Evolutionary conservation across 2,888 invertebrate species (phyloP), one percentile per base, ranked within the genome.

Genomic region (Tetanocera ferruginea): DNA sequence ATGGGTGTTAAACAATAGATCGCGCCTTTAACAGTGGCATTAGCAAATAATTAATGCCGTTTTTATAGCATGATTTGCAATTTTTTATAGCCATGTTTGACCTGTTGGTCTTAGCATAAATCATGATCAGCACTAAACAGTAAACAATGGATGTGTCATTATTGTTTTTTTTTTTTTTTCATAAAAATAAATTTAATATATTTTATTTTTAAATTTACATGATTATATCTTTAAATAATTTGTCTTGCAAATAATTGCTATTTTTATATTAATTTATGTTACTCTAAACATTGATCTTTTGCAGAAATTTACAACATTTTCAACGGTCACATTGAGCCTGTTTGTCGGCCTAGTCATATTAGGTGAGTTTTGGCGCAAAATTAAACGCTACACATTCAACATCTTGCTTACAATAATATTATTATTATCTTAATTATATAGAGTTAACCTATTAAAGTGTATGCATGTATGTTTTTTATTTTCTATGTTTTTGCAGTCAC

Each of bases 341-440:
- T 96, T 97, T 90, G 96, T 97, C 85, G 98, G 98, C 89, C 95
- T 96, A 86, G 96, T 96, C 86, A 97, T 98, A 88, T 92, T 97
- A 91, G 95, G 97, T 97, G 91, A 94, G 95, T 91, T 14, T 11
- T 23, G 34, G 2, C n/a, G 19, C 66, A 9, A 28, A 9, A 31
- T 34, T 14, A 0, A 55, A 55, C 43, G 43, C 43, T 43, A 43
- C 11, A 43, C 1, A 43, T 43, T 43, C 43, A 43, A 43, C 43
- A 43, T 43, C 43, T 11, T 43, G 14, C 43, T 43, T 57, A n/a
- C n/a, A n/a, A n/a, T n/a, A 60, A 28, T 23, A 3, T 28, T 9
- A 60, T 60, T 60, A 9, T 43, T 60, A 28, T 60, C 60, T 60
- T 60, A 28, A 60, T 28, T 28, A 60, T n/a, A 28, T 49, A 76